These are phyloP conservation scores for Anguilla megastoma DNA, from an alignment of 2,797 vertebrate genomes.

Conservation along the genomic window DNA sequence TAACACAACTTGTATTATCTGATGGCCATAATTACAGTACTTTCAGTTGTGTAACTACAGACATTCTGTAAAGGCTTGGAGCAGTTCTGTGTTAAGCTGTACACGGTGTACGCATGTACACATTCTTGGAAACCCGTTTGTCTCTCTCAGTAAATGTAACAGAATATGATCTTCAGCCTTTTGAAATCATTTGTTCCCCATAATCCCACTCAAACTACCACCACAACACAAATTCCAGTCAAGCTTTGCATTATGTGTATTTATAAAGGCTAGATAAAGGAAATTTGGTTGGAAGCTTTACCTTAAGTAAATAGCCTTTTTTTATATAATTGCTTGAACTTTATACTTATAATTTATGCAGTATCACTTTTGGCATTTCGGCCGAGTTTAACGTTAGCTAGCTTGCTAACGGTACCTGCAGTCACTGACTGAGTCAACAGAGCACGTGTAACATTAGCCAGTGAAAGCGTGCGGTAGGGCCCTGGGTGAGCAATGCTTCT, in stretches of 20 bases:
- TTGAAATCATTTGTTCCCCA: neutral
- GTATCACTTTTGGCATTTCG: too few species aligned
- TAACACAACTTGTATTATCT: neutral
- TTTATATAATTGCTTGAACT: too few species aligned
- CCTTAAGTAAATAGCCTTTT: too few species aligned
- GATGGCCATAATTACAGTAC: neutral
- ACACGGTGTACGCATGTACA: neutral
- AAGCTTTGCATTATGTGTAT: neutral
- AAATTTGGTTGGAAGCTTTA: neutral
- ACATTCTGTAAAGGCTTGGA: neutral
- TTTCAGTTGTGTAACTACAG: neutral
- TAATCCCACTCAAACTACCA: neutral
- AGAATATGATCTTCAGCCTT: neutral
- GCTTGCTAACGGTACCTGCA: too few species aligned
- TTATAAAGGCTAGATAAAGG: neutral
- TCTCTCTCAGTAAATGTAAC: neutral
- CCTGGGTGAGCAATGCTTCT: too few species aligned
- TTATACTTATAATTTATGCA: too few species aligned
- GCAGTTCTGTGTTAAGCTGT: neutral
- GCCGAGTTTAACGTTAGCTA: too few species aligned
- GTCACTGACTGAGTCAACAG: too few species aligned
- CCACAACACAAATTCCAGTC: neutral
- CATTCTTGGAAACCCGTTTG: neutral
- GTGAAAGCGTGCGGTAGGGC: too few species aligned
- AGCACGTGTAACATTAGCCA: too few species aligned